Evolutionary conservation across 2,797 vertebrate genomes (phyloP).

Genomic region (Parambassis ranga): DNA sequence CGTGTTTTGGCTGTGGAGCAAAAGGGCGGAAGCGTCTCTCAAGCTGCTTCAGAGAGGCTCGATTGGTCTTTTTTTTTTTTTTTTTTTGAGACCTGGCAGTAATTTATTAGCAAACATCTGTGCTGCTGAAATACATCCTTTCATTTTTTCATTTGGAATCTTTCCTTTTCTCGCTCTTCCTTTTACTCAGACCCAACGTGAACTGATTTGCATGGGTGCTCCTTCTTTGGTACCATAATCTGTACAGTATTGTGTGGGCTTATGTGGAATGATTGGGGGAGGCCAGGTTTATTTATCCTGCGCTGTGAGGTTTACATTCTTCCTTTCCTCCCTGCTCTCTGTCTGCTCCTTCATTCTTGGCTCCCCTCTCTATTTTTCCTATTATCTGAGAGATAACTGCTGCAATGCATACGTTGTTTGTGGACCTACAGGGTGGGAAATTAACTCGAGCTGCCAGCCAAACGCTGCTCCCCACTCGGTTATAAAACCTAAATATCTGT

Average conservation of each 20-base stretch:
- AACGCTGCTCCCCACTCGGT: not conserved
- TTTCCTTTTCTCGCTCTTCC: slow-evolving; percentile 45
- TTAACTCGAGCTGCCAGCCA: slow-evolving; percentile 40
- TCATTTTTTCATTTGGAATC: slow-evolving; percentile 43
- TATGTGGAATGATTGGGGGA: slow-evolving; percentile 72
- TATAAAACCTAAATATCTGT: not conserved
- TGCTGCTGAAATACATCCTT: slow-evolving; percentile 68
- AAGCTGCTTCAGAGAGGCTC: slow-evolving; percentile 28
- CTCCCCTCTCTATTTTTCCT: slow-evolving; percentile 66
- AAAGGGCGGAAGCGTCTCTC: slow-evolving; percentile 46
- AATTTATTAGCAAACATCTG: slow-evolving; percentile 76
- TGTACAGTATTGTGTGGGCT: slow-evolving; percentile 67
- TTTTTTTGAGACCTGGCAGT: slow-evolving; percentile 60
- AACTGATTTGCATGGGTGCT: slow-evolving; percentile 64
- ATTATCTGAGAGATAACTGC: slow-evolving; percentile 78
- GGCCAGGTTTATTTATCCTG: slow-evolving; percentile 79
- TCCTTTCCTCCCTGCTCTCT: slow-evolving; percentile 70
- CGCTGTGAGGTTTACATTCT: slow-evolving; percentile 78
- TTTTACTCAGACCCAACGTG: slow-evolving; percentile 39
- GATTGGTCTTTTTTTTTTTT: slow-evolving; percentile 52
- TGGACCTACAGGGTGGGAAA: slow-evolving; percentile 76
- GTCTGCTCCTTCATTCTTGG: slow-evolving; percentile 70
- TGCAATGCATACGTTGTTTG: slow-evolving; percentile 68
- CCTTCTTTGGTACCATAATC: slow-evolving; percentile 63
- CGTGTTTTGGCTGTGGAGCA: slow-evolving; percentile 61